phyloP scores from a whole-genome alignment of 2,888 invertebrate genomes.

The Chymomyza amoena region DNA sequence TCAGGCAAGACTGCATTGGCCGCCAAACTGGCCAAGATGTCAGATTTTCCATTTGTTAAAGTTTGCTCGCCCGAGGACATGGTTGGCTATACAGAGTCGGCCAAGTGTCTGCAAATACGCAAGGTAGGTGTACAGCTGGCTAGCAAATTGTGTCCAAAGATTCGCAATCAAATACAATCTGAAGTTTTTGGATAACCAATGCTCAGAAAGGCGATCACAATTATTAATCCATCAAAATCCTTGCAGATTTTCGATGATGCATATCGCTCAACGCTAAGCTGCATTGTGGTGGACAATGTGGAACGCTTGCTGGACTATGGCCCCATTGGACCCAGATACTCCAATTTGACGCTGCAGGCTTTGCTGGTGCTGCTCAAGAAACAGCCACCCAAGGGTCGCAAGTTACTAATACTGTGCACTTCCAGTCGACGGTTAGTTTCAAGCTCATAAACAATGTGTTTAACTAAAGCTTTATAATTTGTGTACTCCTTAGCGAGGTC shows the following conservation, averaged over 20 bases:
- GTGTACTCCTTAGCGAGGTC: conserved; percentile 86
- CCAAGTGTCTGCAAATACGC: conserved; percentile 95
- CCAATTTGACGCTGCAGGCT: conserved; percentile 97
- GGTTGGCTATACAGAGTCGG: conserved; percentile 97
- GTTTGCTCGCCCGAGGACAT: conserved; percentile 97
- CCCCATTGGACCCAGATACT: conserved; percentile 98
- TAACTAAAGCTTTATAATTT: neutral
- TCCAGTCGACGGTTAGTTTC: conserved; percentile 89
- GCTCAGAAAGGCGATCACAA: neutral
- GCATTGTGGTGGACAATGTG: conserved; percentile 98
- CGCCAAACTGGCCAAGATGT: conserved; percentile 96
- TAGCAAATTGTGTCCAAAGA: too few relatives aligned
- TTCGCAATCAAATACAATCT: too few relatives aligned
- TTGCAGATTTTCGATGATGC: conserved; percentile 97
- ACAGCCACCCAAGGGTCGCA: conserved; percentile 95
- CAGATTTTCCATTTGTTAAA: conserved; percentile 99
- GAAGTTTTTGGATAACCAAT: too few relatives aligned
- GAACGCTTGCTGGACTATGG: conserved; percentile 98
- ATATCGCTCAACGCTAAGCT: conserved; percentile 96
- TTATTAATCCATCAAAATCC: neutral
- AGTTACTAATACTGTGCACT: conserved; percentile 95
- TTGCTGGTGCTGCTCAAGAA: conserved; percentile 95
- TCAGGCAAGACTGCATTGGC: conserved; percentile 98
- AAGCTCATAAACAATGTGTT: neutral
- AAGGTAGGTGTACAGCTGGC: conserved; percentile 83